Evolutionary conservation across 2,113 vertebrate species (phyloP).

Genomic region (Alexandromys fortis): DNA sequence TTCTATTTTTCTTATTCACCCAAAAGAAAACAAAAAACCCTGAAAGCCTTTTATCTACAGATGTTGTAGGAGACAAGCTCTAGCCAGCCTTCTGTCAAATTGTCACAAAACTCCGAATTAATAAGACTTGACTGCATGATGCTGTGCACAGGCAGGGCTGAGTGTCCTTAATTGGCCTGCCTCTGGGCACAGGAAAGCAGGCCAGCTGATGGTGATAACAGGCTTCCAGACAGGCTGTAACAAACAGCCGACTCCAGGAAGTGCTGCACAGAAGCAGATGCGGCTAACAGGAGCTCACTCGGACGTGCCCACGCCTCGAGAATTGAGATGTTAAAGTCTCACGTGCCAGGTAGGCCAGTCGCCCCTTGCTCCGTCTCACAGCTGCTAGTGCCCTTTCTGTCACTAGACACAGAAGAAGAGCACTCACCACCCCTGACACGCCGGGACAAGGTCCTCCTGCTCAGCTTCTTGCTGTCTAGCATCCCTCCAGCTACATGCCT

Average conservation of each 20-base stretch:
- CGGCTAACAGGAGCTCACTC: slow-evolving; percentile 53
- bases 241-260: slow-evolving; percentile 11
- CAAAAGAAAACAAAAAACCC: neutral
- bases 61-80: slow-evolving; percentile 26
- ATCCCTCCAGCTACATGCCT: neutral
- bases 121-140: slow-evolving; percentile 46
- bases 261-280: slow-evolving; percentile 34
- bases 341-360: neutral
- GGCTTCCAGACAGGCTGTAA: slow-evolving; percentile 53
- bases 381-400: neutral
- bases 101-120: slow-evolving; percentile 53
- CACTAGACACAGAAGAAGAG: neutral
- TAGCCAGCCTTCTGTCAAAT: slow-evolving; percentile 36
- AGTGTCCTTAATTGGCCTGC: slow-evolving; percentile 55
- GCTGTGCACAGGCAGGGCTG: accelerated
- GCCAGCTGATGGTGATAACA: slow-evolving; percentile 44
- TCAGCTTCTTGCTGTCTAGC: no score
- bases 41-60: slow-evolving; percentile 32
- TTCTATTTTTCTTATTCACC: slow-evolving; percentile 59
- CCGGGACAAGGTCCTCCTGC: neutral
- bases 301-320: neutral
- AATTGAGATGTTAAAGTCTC: slow-evolving; percentile 66
- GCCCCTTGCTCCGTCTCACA: neutral
- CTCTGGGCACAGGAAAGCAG: neutral
- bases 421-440: neutral